Evolutionary conservation across 2,888 invertebrate genomes (phyloP).

Genomic region (Dromius quadrimaculatus): DNA sequence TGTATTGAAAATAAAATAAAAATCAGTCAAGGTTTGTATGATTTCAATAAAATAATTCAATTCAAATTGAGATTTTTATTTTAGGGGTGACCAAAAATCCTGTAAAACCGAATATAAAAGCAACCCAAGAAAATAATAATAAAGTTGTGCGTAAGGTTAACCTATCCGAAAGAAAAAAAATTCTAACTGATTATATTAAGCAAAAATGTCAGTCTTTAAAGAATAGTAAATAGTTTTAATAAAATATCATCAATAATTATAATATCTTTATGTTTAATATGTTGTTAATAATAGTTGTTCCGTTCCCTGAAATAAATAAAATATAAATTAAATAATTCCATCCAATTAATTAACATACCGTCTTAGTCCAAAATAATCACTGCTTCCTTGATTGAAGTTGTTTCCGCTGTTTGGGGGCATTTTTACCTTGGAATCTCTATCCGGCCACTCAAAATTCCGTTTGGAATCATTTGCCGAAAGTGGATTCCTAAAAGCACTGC

Average conservation of each 20-base stretch:
- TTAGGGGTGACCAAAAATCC: not conserved
- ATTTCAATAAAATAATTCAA: not conserved
- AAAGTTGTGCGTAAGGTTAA: not conserved
- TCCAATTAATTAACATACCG: not conserved
- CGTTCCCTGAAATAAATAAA: conserved; percentile 30
- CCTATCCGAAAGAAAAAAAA: conserved; percentile 22
- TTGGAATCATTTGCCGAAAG: conserved; percentile 6
- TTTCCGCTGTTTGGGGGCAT: not conserved
- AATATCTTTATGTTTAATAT: conserved; percentile 14
- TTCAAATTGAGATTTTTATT: not conserved
- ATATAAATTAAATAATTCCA: conserved; percentile 4
- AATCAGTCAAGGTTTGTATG: not conserved
- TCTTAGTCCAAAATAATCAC: conserved; percentile 1
- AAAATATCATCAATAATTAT: not conserved
- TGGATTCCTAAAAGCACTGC: conserved; percentile 16
- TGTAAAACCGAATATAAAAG: not conserved
- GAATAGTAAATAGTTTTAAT: not conserved
- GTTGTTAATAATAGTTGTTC: conserved; percentile 16
- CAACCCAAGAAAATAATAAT: conserved; percentile 9
- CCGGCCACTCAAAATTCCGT: not conserved
- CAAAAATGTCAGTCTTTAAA: conserved; percentile 32
- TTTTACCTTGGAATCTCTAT: not conserved
- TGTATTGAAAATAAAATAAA: conserved; percentile 3
- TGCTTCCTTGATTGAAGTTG: not conserved
- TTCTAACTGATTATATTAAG: conserved; percentile 25